Base-by-base conservation (phyloP, 2,888 invertebrate genomes). In the Deilephila elpenor region DNA sequence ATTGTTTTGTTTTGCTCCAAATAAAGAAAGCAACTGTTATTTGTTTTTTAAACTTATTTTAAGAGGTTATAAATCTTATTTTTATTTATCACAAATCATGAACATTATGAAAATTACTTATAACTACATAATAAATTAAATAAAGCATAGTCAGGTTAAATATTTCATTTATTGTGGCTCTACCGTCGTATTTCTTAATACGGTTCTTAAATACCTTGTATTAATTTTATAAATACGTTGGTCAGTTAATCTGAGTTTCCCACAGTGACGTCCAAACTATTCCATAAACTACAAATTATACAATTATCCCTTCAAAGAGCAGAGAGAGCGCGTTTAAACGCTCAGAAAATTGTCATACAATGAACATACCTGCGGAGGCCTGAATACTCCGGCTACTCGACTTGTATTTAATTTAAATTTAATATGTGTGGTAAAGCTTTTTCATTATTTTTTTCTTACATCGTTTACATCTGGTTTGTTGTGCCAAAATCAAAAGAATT, bases 271-370 rank as follows among this genome's bases (percentile, higher is more conserved):
- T 71, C 25, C 51, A n/a, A 72, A 75, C 59, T 71, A 74, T 75
- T 73, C 73, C 74, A 74, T 73, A 73, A 70, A 74, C 71, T 61
- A 75, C 74, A 75, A 71, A 76, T 78, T 74, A 71, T 20, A 74
- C 77, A 83, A 82, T 84, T 84, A 84, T 78, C 78, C 82, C 78
- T 81, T 81, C 75, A 78, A 83, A 80, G 78, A 77, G 75, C 59
- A 73, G 72, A 64, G 59, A 72, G 62, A 62, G 73, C 51, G 75
- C 62, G 77, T 82, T 84, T 76, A 79, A 77, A 84, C 82, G 75
- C 81, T 78, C 37, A 20, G 61, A 74, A 77, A 84, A 84, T 82
- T 74, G 84, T 79, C 74, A 75, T 75, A 77, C 71, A 77, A 78
- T 76, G 76, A 71, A 64, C 78, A 75, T 77, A 74, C 73, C 71